phyloP scores from a whole-genome alignment of 2,797 vertebrate species.

The Paramormyrops hopkinsi region DNA sequence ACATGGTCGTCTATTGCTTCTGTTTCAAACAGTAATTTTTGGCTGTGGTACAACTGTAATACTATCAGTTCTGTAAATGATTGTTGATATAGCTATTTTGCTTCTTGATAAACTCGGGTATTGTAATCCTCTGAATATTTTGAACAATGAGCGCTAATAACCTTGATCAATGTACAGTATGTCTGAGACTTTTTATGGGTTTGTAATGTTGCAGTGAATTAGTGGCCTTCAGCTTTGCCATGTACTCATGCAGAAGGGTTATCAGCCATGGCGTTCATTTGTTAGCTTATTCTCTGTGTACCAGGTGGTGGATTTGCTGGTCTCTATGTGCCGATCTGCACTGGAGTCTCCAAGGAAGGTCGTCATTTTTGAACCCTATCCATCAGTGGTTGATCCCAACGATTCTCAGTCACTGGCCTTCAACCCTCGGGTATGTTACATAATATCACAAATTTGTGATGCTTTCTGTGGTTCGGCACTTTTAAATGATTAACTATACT shows the following conservation, averaged over 20 bases:
- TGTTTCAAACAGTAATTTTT: neutral
- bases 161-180: neutral
- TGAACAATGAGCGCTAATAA: neutral
- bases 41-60: neutral
- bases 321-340: constrained; percentile 80
- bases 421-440: constrained; percentile 69
- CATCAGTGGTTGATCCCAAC: constrained; percentile 78
- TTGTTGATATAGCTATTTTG: neutral
- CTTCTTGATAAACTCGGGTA: neutral
- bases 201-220: neutral
- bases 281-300: constrained; percentile 14
- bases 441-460: neutral
- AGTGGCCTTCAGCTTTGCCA: neutral
- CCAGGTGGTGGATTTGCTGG: constrained; percentile 76
- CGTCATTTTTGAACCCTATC: constrained; percentile 83
- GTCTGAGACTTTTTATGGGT: neutral
- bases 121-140: neutral
- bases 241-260: neutral
- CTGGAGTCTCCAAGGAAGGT: constrained; percentile 79
- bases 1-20: neutral
- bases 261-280: neutral
- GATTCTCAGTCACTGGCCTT: constrained; percentile 78
- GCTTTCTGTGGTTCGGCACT: neutral
- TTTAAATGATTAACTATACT: neutral
- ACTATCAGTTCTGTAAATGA: neutral